phyloP scores from a whole-genome alignment of 2,888 invertebrate genomes.

The Rutpela maculata region DNA sequence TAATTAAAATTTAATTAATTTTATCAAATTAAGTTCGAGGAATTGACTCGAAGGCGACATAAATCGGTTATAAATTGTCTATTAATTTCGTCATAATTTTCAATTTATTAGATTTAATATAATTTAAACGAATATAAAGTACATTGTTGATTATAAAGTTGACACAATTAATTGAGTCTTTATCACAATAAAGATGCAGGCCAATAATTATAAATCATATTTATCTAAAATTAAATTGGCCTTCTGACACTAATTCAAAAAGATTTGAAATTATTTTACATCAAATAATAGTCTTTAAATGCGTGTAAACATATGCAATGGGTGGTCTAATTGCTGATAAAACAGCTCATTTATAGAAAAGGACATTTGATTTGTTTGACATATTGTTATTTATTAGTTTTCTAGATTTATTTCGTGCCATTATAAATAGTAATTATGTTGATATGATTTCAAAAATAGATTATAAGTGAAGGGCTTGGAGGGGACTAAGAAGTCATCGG shows the following conservation, averaged over 20 bases:
- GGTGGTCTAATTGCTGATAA: slow-evolving; percentile 64
- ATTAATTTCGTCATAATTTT: slow-evolving; percentile 48
- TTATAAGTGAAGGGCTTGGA: background rate
- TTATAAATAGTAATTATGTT: slow-evolving; percentile 19
- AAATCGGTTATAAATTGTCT: slow-evolving; percentile 39
- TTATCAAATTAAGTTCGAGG: slow-evolving; percentile 40
- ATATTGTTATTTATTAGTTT: slow-evolving; percentile 49
- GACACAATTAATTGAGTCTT: slow-evolving; percentile 63
- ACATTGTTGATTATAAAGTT: slow-evolving; percentile 60
- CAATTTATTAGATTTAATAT: slow-evolving; percentile 41
- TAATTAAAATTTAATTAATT: slow-evolving; percentile 43
- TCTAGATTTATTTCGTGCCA: slow-evolving; percentile 30
- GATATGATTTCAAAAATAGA: background rate
- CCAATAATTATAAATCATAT: slow-evolving; percentile 61
- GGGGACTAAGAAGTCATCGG: background rate
- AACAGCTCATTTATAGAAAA: slow-evolving; percentile 49
- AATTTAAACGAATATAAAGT: slow-evolving; percentile 51
- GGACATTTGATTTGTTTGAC: slow-evolving; percentile 49
- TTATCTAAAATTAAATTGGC: slow-evolving; percentile 68
- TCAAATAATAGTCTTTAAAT: slow-evolving; percentile 61
- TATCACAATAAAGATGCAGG: slow-evolving; percentile 59
- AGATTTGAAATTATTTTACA: slow-evolving; percentile 66
- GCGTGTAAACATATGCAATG: slow-evolving; percentile 61
- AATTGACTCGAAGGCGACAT: slow-evolving; percentile 31
- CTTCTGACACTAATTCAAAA: slow-evolving; percentile 64